These are phyloP conservation scores for Himantopus leucocephalus DNA, from an alignment of 2,113 vertebrate species.

Conservation along the genomic window DNA sequence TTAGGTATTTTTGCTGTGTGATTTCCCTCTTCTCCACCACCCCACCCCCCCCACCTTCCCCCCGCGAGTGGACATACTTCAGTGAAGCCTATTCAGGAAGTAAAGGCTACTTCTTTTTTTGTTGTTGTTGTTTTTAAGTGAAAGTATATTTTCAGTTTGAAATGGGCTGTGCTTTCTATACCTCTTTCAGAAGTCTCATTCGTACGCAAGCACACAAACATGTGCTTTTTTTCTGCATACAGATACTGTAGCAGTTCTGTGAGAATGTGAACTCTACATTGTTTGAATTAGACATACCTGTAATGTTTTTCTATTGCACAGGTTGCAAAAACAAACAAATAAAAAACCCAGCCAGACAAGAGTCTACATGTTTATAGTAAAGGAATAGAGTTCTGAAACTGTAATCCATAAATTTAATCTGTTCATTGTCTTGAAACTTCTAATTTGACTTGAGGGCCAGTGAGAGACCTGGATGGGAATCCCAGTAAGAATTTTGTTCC, in stretches of 20 bases:
- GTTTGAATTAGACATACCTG: not conserved
- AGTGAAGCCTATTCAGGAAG: not conserved
- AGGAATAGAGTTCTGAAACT: not conserved
- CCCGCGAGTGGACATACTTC: not conserved
- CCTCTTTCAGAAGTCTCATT: not conserved
- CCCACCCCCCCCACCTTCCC: not conserved
- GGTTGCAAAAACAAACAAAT: not conserved
- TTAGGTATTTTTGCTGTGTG: not conserved
- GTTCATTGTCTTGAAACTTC: not conserved
- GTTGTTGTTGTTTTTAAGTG: not conserved
- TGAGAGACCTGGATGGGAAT: not conserved
- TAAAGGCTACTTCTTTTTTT: not conserved
- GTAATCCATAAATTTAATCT: not conserved
- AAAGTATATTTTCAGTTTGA: not conserved
- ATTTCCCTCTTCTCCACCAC: not conserved
- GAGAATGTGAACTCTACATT: not conserved
- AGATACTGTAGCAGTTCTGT: not conserved
- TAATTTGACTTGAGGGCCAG: not conserved
- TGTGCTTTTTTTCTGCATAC: not conserved
- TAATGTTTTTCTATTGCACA: not conserved
- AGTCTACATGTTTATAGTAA: not conserved
- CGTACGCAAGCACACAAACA: accelerated
- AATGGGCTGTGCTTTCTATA: not conserved
- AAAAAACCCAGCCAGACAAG: not conserved
- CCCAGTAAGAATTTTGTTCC: not conserved